A percentile compares a stretch with the other conserved stretches of the same genome.
phyloP scores from a whole-genome alignment of 2,113 vertebrate genomes.

The Mirounga angustirostris region DNA sequence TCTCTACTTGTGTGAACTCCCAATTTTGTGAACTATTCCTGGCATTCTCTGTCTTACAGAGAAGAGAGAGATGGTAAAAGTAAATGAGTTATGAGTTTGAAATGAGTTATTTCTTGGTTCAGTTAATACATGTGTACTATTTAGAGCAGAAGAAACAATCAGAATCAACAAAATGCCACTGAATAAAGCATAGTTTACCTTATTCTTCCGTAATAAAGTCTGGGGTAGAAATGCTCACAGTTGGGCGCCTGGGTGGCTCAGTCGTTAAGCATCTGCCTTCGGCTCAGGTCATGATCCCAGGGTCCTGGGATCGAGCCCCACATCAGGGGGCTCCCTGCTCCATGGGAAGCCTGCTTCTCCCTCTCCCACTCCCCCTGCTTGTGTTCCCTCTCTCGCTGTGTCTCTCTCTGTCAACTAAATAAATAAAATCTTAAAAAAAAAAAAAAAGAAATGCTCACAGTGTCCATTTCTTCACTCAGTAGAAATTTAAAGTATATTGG shows the following conservation, averaged over 20 bases:
- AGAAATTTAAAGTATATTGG: background rate
- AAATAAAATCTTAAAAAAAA: too few relatives aligned
- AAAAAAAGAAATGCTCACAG: background rate
- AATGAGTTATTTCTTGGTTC: constrained; percentile 20
- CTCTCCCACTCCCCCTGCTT: too few relatives aligned
- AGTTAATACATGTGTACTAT: background rate
- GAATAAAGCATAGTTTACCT: background rate
- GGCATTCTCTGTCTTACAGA: background rate
- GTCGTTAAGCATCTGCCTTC: too few relatives aligned
- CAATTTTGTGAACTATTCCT: background rate
- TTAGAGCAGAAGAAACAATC: background rate
- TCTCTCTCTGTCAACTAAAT: too few relatives aligned
- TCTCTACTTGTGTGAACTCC: background rate
- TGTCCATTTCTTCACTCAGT: background rate
- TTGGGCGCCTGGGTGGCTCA: background rate
- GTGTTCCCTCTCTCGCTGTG: too few relatives aligned
- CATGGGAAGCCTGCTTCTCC: too few relatives aligned
- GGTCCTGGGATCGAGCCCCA: too few relatives aligned
- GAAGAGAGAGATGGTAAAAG: background rate
- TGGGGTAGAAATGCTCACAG: background rate
- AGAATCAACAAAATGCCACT: background rate
- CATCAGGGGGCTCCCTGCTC: too few relatives aligned
- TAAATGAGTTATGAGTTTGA: background rate
- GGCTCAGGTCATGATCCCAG: too few relatives aligned
- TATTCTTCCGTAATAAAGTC: background rate